phyloP scores from a whole-genome alignment of 2,113 vertebrate species.

The Myotis yumanensis region DNA sequence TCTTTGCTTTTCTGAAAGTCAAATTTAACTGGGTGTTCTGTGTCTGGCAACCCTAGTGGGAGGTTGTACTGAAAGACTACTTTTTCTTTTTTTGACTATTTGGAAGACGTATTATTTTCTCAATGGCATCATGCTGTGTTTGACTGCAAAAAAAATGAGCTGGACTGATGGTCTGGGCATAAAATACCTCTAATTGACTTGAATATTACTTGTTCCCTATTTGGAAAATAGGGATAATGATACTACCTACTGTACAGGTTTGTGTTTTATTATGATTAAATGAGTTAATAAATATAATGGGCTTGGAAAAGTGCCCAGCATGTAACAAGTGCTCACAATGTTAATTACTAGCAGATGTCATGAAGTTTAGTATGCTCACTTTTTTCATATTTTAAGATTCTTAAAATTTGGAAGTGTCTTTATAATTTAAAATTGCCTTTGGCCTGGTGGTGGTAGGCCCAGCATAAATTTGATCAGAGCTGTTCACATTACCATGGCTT shows the following conservation, averaged over 20 bases:
- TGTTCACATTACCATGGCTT: accelerated
- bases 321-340: background rate
- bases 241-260: accelerated
- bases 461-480: background rate
- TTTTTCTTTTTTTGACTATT: background rate
- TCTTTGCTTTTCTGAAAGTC: background rate
- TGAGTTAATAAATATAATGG: background rate
- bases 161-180: background rate
- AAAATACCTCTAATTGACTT: background rate
- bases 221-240: background rate
- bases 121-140: background rate
- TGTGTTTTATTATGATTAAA: background rate
- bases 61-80: background rate
- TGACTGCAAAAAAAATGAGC: background rate
- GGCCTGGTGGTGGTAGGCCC: accelerated
- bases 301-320: background rate
- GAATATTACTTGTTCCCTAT: background rate
- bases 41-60: background rate
- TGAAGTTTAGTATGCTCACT: background rate
- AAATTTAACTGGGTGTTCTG: background rate
- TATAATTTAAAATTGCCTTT: background rate
- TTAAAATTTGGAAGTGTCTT: background rate
- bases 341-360: background rate
- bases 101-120: background rate
- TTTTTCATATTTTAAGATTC: background rate